These are phyloP conservation scores for Lasioglossum oenotherae DNA, from an alignment of 2,888 invertebrate genomes.

Conservation along the genomic window DNA sequence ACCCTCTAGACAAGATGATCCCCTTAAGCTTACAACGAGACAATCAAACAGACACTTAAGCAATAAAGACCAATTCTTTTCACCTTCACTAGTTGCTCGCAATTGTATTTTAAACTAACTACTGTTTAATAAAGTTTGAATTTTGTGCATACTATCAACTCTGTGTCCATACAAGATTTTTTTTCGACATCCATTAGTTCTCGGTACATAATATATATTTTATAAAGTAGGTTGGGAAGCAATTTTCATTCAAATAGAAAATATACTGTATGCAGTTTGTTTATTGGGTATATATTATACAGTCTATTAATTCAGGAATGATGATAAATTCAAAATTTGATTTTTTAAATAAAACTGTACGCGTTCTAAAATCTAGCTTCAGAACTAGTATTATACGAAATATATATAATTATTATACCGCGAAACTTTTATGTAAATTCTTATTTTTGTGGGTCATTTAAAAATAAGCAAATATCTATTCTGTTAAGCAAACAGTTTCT, in stretches of 20 bases:
- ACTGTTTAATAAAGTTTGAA: not conserved
- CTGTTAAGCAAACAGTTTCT: too few species aligned
- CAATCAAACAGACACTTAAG: conserved; percentile 12
- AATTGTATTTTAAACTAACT: conserved; percentile 9
- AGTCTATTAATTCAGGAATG: not conserved
- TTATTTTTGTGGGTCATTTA: too few species aligned
- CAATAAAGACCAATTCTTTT: conserved; percentile 12
- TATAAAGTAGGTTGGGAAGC: not conserved
- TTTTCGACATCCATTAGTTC: not conserved
- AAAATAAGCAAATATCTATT: too few species aligned
- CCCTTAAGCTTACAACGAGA: conserved; percentile 2
- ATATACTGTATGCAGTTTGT: not conserved
- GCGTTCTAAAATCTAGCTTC: too few species aligned
- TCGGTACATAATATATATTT: not conserved
- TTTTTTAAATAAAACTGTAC: too few species aligned
- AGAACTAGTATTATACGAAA: too few species aligned
- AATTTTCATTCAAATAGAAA: not conserved
- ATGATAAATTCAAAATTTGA: not conserved
- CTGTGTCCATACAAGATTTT: not conserved
- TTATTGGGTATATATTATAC: not conserved
- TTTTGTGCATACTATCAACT: not conserved
- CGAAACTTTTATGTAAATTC: too few species aligned
- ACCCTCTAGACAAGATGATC: conserved; percentile 2
- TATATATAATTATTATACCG: too few species aligned
- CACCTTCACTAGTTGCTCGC: conserved; percentile 9